A percentile compares a stretch with the other conserved stretches of the same genome.
Evolutionary conservation across 2,888 invertebrate species (phyloP).

Genomic region (Cheilosia urbana): DNA sequence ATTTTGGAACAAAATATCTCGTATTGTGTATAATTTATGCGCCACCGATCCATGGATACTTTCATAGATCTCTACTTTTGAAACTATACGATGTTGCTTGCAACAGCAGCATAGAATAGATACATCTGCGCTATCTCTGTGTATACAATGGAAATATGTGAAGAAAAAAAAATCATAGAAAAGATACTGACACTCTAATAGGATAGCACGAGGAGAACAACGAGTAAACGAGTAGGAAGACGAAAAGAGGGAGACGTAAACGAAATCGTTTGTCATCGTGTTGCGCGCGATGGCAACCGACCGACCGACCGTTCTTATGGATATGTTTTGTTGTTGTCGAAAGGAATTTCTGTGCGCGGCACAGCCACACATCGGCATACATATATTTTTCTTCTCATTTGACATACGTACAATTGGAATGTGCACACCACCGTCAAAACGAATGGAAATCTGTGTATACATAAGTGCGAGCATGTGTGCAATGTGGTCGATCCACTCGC

Average conservation of each 20-base stretch:
- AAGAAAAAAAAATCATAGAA: conserved; percentile 59
- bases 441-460: conserved; percentile 55
- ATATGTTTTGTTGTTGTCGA: conserved; percentile 78
- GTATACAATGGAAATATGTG: conserved; percentile 75
- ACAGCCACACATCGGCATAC: conserved; percentile 45
- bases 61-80: conserved; percentile 33
- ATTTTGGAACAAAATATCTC: no score
- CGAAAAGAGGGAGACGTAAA: conserved; percentile 35
- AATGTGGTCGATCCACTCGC: conserved; percentile 71
- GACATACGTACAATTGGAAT: conserved; percentile 74
- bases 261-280: conserved; percentile 60
- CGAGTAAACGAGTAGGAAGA: conserved; percentile 26
- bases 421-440: conserved; percentile 42
- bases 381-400: conserved; percentile 53
- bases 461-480: conserved; percentile 55
- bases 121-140: conserved; percentile 73
- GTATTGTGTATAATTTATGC: conserved; percentile 55
- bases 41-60: conserved; percentile 39
- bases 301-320: conserved; percentile 47
- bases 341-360: conserved; percentile 77
- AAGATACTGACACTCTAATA: conserved; percentile 62
- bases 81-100: conserved; percentile 48
- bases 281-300: conserved; percentile 57
- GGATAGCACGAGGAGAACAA: conserved; percentile 17
- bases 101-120: conserved; percentile 54